Base-by-base conservation (phyloP, 2,797 vertebrate genomes). In the Acanthurus leucopareius region DNA sequence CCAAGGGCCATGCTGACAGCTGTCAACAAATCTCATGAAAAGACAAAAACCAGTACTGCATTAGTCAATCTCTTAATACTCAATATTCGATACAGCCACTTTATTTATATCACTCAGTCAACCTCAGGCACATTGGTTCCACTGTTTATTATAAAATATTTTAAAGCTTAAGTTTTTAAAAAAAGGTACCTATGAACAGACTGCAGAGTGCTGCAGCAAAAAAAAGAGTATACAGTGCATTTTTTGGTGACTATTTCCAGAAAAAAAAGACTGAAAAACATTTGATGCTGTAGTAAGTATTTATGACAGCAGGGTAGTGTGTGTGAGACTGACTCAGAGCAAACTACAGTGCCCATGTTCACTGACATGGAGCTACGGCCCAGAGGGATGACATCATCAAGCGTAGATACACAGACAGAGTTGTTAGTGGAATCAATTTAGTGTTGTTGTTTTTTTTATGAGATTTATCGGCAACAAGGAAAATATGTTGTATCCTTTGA, bases 401-500 rank as follows among this genome's bases (percentile, higher is more conserved):
- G 28, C 2, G 3, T 32, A 32, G 28, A 32, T 32, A 32, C 28
- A 32, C 28, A 32, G 28, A 32, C 28, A 32, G 4, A 32, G 28
- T 54, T 53, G 28, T 38, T 28, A 42, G 16, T 8, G 40, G 2
- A 16, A 40, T 16, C 4, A 28, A 3, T 60, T 20, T 3, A 19
- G 11, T 35, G 16, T 57, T 57, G 16, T n/a, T n/a, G 9, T 60
- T 70, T 47, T 63, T 63, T 75, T 69, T 20, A 13, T 65, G 7
- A 7, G 25, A 59, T 65, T n/a, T 59, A 52, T 54, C 20, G 45
- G 62, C 9, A 25, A 22, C 42, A 28, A 17, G 4, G 32, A 15
- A 14, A 69, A 32, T 3, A 49, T 32, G 28, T 32, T 32, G 28
- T 32, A 1, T 42, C 40, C 40, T 42, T 8, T 42, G 4, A 9